These are phyloP conservation scores for Hydrocynus forskahlii DNA, from an alignment of 2,797 vertebrate genomes.

Conservation along the genomic window DNA sequence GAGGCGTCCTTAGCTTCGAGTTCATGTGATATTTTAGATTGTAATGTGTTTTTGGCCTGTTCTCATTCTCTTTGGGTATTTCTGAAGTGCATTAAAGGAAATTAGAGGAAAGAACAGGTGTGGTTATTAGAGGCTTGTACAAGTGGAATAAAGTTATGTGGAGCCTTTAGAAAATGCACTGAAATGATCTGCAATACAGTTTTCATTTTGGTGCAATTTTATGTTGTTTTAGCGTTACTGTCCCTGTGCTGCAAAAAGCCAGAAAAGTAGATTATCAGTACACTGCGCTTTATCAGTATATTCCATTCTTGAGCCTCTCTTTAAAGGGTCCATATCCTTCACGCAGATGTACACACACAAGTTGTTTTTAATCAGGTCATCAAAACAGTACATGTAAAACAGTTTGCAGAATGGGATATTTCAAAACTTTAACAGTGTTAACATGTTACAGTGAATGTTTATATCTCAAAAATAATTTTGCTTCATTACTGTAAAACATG, in stretches of 20 bases:
- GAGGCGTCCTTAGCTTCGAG: slow-evolving; percentile 23
- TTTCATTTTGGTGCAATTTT: background rate
- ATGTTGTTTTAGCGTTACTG: background rate
- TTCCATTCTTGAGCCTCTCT: background rate
- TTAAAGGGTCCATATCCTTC: background rate
- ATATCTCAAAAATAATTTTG: too few relatives aligned
- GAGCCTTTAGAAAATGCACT: background rate
- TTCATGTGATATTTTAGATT: background rate
- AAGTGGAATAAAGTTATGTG: background rate
- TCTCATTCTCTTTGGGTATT: background rate
- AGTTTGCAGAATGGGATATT: too few relatives aligned
- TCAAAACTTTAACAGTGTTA: too few relatives aligned
- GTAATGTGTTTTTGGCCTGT: background rate
- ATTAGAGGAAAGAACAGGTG: too few relatives aligned
- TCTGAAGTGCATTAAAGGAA: background rate
- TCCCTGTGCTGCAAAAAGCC: background rate
- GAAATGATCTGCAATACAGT: background rate
- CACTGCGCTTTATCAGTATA: background rate
- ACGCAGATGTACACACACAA: too few relatives aligned
- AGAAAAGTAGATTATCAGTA: background rate
- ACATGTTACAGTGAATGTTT: too few relatives aligned
- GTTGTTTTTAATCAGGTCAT: too few relatives aligned
- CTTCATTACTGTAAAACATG: too few relatives aligned
- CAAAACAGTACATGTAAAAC: too few relatives aligned
- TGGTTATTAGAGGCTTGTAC: background rate